A percentile compares a stretch with the other conserved stretches of the same genome.
These are phyloP conservation scores for Tenodera sinensis DNA, from an alignment of 2,888 invertebrate species.

Conservation along the genomic window DNA sequence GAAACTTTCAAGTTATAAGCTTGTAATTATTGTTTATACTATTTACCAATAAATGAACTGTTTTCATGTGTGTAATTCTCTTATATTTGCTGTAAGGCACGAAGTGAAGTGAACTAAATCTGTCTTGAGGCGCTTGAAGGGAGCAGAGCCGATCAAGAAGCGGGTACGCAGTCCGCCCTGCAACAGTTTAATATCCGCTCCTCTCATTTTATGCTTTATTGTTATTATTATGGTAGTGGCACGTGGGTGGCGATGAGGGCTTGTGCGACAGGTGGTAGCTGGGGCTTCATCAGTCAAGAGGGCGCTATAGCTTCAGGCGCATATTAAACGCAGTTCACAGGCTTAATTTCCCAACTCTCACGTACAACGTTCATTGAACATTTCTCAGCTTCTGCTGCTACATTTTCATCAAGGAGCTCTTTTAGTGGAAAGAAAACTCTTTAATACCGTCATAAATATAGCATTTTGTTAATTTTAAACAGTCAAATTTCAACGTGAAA, in stretches of 20 bases:
- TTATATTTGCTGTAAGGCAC: too few relatives aligned
- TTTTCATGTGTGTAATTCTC: too few relatives aligned
- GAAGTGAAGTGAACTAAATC: too few relatives aligned
- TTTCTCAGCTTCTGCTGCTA: not conserved
- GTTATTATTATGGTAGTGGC: not conserved
- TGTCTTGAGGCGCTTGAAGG: too few relatives aligned
- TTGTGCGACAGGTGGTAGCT: slow-evolving; percentile 11
- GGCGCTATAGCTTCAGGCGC: not conserved
- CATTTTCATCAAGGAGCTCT: too few relatives aligned
- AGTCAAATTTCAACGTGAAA: too few relatives aligned
- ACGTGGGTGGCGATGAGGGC: not conserved
- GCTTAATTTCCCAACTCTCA: not conserved
- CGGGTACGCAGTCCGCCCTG: not conserved
- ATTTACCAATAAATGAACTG: too few relatives aligned
- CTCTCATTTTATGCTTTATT: not conserved
- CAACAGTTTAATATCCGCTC: slow-evolving; percentile 11
- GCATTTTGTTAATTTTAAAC: too few relatives aligned
- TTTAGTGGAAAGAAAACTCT: too few relatives aligned
- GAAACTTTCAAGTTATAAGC: too few relatives aligned
- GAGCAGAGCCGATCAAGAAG: not conserved
- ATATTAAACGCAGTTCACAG: not conserved
- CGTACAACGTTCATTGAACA: not conserved
- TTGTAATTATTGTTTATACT: too few relatives aligned
- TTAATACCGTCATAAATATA: too few relatives aligned
- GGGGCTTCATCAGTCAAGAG: not conserved